These are phyloP conservation scores for Ceratosolen solmsi DNA, from an alignment of 1,140 invertebrate species.

Conservation along the genomic window DNA sequence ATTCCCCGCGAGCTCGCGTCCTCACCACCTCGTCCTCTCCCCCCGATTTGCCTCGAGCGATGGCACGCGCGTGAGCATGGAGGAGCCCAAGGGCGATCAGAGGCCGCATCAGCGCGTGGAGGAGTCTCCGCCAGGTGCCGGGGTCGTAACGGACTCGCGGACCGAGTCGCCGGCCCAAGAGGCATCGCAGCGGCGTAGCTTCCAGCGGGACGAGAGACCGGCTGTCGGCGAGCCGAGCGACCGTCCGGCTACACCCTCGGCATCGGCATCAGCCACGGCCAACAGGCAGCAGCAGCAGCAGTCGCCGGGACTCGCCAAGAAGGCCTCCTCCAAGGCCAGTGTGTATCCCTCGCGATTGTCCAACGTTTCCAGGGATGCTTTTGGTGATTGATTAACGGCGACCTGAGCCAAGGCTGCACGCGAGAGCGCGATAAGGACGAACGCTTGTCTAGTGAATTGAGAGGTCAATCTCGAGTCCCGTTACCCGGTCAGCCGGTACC, in stretches of 20 bases:
- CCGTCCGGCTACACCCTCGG: not conserved
- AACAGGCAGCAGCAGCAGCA: no score
- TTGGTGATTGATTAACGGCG: constrained; percentile 6
- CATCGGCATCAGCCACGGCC: no score
- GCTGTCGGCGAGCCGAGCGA: not conserved
- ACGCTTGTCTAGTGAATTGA: not conserved
- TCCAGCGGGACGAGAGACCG: constrained; percentile 28
- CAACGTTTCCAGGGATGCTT: constrained; percentile 43
- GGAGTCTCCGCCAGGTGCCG: not conserved
- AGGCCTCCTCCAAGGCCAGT: not conserved
- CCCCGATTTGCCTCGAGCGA: not conserved
- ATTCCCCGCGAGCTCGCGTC: not conserved
- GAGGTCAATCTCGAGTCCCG: no score
- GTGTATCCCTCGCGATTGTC: constrained; percentile 32
- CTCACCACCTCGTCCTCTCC: not conserved
- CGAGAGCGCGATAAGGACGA: not conserved
- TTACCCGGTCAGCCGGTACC: no score
- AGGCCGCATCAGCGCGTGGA: not conserved
- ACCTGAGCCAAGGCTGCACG: no score
- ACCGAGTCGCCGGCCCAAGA: constrained; percentile 50
- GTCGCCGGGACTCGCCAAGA: not conserved
- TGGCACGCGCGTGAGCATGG: not conserved
- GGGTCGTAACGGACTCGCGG: not conserved
- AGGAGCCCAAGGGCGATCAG: constrained; percentile 6
- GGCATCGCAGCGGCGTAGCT: not conserved